Evolutionary conservation across 2,797 vertebrate species (phyloP).

Genomic region (Heliangelus exortis): DNA sequence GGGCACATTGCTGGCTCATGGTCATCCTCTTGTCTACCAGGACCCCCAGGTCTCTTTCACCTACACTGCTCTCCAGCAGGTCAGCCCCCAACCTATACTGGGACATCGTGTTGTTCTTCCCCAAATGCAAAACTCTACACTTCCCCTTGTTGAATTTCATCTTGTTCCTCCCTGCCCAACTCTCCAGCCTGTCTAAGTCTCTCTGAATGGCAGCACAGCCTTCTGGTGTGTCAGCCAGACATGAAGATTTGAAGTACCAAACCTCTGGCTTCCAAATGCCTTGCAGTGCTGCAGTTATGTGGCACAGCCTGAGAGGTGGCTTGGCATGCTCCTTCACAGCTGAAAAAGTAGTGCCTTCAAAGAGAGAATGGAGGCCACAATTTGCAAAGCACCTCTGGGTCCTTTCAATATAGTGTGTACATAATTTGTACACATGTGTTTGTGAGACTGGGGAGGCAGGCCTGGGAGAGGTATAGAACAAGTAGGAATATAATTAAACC

Average conservation of each 20-base stretch:
- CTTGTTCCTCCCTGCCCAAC: too few species aligned
- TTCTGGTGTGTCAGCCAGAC: too few species aligned
- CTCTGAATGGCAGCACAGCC: too few species aligned
- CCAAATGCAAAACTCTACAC: too few species aligned
- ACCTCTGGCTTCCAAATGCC: background rate
- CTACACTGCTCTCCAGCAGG: too few species aligned
- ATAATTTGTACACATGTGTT: slow-evolving; percentile 34
- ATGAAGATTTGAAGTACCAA: background rate
- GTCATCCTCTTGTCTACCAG: too few species aligned
- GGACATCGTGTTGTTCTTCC: too few species aligned
- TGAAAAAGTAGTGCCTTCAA: background rate
- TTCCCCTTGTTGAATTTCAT: too few species aligned
- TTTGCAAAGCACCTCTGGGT: slow-evolving; percentile 56
- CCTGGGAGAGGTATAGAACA: slow-evolving; percentile 32
- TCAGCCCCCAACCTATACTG: too few species aligned
- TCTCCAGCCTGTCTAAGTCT: too few species aligned
- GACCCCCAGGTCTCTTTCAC: too few species aligned
- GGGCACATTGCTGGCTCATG: too few species aligned
- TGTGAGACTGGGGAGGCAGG: background rate
- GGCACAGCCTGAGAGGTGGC: background rate
- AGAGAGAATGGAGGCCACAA: slow-evolving; percentile 4
- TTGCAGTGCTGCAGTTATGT: background rate
- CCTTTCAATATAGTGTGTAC: slow-evolving; percentile 40
- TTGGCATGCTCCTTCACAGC: background rate
- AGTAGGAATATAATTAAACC: slow-evolving; percentile 53